Conservation (phyloP, 2,113 vertebrate genomes). For the Lonchura striata region DNA sequence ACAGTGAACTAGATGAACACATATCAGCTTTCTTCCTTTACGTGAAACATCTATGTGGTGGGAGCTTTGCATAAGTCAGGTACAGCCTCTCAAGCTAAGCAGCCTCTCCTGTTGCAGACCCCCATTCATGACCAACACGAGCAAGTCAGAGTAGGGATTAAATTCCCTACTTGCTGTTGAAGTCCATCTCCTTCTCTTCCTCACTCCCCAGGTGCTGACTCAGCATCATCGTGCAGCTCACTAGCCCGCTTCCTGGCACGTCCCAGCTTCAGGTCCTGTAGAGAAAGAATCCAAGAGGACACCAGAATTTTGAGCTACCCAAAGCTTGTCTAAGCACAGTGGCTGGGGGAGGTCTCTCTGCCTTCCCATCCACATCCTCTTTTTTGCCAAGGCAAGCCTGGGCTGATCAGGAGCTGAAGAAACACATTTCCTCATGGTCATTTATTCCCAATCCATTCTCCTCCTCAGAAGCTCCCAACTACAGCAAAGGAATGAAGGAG, state of each 20-base stretch:
- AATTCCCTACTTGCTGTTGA: background rate
- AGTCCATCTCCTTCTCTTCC: background rate
- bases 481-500: background rate
- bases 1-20: background rate
- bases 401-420: background rate
- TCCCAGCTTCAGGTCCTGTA: background rate
- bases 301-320: background rate
- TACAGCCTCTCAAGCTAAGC: background rate
- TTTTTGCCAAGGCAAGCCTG: background rate
- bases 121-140: background rate
- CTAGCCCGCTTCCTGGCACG: background rate
- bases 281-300: background rate
- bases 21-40: background rate
- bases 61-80: background rate
- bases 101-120: background rate
- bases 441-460: background rate
- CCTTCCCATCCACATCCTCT: background rate
- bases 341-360: background rate
- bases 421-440: background rate
- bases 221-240: background rate
- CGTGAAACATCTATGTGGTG: rapidly evolving
- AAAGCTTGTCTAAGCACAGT: background rate
- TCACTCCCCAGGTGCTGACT: background rate
- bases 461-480: background rate
- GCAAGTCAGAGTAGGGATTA: background rate